phyloP scores from a whole-genome alignment of 2,888 invertebrate genomes.

The Bruchidius siliquastri region DNA sequence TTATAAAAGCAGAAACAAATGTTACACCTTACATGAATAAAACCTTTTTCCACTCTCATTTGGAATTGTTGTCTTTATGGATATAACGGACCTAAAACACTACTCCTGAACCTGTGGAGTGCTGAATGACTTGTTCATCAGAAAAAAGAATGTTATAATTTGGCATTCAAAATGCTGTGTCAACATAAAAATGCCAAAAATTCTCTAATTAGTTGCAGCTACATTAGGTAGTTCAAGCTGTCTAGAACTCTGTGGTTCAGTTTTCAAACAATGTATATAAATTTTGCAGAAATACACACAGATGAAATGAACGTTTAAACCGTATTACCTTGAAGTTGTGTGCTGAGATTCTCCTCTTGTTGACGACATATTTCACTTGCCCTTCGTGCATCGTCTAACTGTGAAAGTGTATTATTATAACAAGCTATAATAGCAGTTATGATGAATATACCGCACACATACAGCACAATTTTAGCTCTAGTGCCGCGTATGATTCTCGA shows the following conservation, averaged over 20 bases:
- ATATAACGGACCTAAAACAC: too few relatives aligned
- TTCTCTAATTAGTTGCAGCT: too few relatives aligned
- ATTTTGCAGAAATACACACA: neutral
- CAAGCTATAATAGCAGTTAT: constrained; percentile 54
- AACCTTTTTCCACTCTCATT: too few relatives aligned
- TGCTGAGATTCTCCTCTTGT: constrained; percentile 55
- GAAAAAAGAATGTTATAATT: too few relatives aligned
- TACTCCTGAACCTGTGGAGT: too few relatives aligned
- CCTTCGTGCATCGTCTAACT: constrained; percentile 54
- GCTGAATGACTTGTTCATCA: too few relatives aligned
- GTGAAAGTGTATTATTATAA: constrained; percentile 55
- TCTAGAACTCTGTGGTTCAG: neutral
- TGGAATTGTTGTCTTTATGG: too few relatives aligned
- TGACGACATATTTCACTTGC: constrained; percentile 53
- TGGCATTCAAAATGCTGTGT: too few relatives aligned
- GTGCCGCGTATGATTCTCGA: constrained; percentile 52
- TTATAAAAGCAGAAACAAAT: too few relatives aligned
- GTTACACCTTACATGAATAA: too few relatives aligned
- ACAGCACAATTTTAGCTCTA: constrained; percentile 54
- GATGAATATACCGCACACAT: constrained; percentile 51
- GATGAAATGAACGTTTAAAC: neutral
- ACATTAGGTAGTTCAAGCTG: too few relatives aligned
- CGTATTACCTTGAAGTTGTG: constrained; percentile 56
- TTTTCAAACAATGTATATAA: neutral
- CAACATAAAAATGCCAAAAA: too few relatives aligned